Evolutionary conservation across 2,113 vertebrate species (phyloP), one percentile per base, ranked within the genome.

Genomic region (Enhydra lutris): DNA sequence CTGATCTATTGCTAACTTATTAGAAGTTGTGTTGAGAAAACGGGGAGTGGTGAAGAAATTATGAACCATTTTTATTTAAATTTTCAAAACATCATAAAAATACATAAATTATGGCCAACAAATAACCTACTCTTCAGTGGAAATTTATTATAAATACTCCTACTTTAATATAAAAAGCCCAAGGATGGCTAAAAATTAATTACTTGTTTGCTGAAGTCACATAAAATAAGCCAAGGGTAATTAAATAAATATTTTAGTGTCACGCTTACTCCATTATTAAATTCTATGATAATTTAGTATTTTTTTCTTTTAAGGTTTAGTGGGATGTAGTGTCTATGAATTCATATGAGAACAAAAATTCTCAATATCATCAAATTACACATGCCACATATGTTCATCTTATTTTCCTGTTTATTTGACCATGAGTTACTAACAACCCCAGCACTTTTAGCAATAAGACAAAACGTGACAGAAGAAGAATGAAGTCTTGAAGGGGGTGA

Each of bases 61-160:
- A 92, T 84, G 36, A 97, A 79, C 9, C 7, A 71, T 5, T 93
- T 96, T 89, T 21, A 83, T 95, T 97, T 94, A 95, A 96, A 36
- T 50, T 55, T 65, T 95, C 67, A 97, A 14, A 87, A 3, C 26
- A 8, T 89, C 79, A 94, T 95, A 92, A 96, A 94, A 84, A 90
- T 86, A 50, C 21, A 83, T 79, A 71, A 96, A 74, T 84, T 73
- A 45, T 55, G 21, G 7, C 59, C 34, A 88, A 73, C 24, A 6
- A 93, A 50, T 89, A 73, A 86, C n/a, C 7, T 83, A 63, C 67
- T 86, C 18, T 85, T 91, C 26, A 91, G 20, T 63, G 31, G 5
- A 93, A 45, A 95, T 97, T 92, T 94, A 94, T 94, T 97, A 59
- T 79, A 96, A 87, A 91, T 69, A 86, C 4, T 63, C 18, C 1